These are phyloP conservation scores for Diplazon laetatorius DNA, from an alignment of 2,888 invertebrate genomes.

Conservation along the genomic window DNA sequence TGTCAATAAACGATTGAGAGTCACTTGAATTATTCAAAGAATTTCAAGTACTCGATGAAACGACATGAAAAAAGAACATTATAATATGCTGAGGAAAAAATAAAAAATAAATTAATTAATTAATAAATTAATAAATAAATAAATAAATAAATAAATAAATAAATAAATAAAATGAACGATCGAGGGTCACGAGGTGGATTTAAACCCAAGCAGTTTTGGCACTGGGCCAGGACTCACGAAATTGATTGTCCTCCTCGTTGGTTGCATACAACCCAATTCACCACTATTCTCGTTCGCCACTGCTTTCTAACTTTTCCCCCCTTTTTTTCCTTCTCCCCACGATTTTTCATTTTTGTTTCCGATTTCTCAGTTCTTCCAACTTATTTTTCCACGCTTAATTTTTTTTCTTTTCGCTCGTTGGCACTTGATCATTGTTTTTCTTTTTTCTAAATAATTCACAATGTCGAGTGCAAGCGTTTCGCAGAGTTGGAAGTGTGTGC, in stretches of 20 bases:
- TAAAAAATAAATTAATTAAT: background rate
- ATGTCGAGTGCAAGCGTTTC: no score
- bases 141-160: no score
- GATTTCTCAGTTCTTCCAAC: background rate
- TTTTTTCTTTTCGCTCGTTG: no score
- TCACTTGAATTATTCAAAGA: background rate
- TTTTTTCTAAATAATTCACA: no score
- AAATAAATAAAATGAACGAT: no score
- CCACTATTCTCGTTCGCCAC: constrained; percentile 2
- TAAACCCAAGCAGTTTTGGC: constrained; percentile 36
- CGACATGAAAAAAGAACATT: constrained; percentile 1
- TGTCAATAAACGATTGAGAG: no score
- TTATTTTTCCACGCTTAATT: background rate
- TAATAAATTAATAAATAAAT: no score
- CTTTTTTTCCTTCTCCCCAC: constrained; percentile 13
- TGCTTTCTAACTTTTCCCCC: constrained; percentile 2
- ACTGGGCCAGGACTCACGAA: constrained; percentile 19
- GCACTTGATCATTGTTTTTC: no score
- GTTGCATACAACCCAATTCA: constrained; percentile 20
- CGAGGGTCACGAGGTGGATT: background rate
- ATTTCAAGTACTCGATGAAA: background rate
- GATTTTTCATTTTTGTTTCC: background rate
- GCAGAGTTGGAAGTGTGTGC: no score
- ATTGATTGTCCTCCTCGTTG: constrained; percentile 42
- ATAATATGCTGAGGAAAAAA: constrained; percentile 2